Percentiles rank a stretch among this genome's conserved stretches.
Conservation (phyloP, 2,797 vertebrate species). For the Garrulus glandarius region DNA sequence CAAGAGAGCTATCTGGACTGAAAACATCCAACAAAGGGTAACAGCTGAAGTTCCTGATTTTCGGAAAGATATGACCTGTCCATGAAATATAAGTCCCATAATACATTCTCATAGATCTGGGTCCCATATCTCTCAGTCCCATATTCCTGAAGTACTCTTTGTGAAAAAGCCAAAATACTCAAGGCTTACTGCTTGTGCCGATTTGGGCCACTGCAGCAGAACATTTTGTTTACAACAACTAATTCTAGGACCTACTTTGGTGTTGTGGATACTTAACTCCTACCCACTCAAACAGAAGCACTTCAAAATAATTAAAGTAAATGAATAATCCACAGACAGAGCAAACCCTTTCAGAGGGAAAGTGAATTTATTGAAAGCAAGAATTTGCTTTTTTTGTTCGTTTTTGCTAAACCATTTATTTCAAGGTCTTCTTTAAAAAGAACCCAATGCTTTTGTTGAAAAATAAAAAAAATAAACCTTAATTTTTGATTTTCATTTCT, state of each 20-base stretch:
- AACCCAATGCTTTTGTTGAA: background rate
- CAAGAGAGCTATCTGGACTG: background rate
- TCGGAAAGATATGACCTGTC: background rate
- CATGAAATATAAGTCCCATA: background rate
- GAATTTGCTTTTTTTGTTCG: background rate
- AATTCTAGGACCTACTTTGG: constrained; percentile 8
- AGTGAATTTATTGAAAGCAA: constrained; percentile 6
- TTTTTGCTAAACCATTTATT: background rate
- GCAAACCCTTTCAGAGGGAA: constrained; percentile 19
- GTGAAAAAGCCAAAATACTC: background rate
- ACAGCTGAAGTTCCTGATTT: background rate
- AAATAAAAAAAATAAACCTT: background rate
- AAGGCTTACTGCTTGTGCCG: background rate
- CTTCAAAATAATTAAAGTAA: constrained; percentile 56
- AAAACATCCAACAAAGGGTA: background rate
- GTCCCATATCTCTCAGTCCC: background rate
- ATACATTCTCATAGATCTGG: background rate
- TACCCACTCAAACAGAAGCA: background rate
- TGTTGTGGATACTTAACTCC: constrained; percentile 17
- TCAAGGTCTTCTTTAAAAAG: constrained; percentile 35
- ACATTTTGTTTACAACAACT: background rate
- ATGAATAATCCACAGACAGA: constrained; percentile 14
- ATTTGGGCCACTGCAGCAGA: background rate
- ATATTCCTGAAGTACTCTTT: background rate
- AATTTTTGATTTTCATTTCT: background rate